Conservation (phyloP, 2,113 vertebrate species). For the Alexandromys fortis region DNA sequence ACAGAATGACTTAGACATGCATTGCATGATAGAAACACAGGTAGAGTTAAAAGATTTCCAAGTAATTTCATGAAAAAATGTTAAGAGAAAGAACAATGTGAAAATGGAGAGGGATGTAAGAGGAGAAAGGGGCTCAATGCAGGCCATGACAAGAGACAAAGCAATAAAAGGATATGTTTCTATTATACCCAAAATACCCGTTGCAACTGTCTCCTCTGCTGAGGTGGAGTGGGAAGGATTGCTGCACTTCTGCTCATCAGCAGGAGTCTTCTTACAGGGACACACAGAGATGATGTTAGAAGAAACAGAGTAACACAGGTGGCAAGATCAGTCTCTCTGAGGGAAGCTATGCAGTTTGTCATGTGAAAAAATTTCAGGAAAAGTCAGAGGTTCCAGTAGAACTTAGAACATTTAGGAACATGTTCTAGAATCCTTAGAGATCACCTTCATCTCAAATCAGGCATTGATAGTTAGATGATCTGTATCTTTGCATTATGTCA, state of each 20-base stretch:
- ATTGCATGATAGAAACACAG: not conserved
- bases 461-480: not conserved
- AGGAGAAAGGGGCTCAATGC: accelerated
- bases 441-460: not conserved
- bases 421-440: not conserved
- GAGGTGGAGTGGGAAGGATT: too few species aligned
- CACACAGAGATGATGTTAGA: too few species aligned
- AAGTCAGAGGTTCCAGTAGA: too few species aligned
- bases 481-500: not conserved
- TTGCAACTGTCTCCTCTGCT: not conserved
- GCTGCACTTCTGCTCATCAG: not conserved
- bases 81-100: not conserved
- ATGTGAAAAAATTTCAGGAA: not conserved
- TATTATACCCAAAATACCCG: not conserved
- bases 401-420: not conserved
- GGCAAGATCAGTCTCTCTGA: too few species aligned
- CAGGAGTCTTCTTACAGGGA: too few species aligned
- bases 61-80: not conserved
- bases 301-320: too few species aligned
- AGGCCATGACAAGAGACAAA: not conserved
- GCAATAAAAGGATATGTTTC: not conserved
- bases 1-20: not conserved
- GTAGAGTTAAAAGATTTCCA: not conserved
- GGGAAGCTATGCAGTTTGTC: not conserved
- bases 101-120: not conserved